A percentile compares a stretch with the other conserved stretches of the same genome.
phyloP scores from a whole-genome alignment of 2,888 invertebrate genomes.

The Rhagonycha lutea region DNA sequence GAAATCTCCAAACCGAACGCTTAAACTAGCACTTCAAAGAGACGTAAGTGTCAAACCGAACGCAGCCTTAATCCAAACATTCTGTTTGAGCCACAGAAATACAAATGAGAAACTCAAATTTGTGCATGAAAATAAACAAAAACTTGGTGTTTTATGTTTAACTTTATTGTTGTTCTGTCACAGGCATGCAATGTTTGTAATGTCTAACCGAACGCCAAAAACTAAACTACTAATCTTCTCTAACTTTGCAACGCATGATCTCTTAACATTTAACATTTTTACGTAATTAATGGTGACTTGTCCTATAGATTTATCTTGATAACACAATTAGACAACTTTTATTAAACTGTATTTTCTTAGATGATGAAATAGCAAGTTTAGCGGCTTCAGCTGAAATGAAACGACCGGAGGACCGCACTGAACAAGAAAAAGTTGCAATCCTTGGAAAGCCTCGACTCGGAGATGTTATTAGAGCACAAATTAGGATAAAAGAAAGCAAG shows the following conservation, averaged over 20 bases:
- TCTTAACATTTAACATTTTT: background rate
- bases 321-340: background rate
- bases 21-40: background rate
- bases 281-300: background rate
- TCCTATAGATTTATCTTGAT: background rate
- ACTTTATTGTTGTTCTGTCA: background rate
- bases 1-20: background rate
- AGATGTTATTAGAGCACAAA: constrained; percentile 81
- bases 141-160: background rate
- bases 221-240: background rate
- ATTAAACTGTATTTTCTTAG: constrained; percentile 22
- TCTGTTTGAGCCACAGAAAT: too few species aligned
- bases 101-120: background rate
- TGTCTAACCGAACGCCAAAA: background rate
- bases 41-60: too few species aligned
- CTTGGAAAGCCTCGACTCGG: constrained; percentile 92
- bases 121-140: background rate
- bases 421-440: constrained; percentile 84
- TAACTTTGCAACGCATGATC: background rate
- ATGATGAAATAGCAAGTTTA: constrained; percentile 65
- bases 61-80: too few species aligned
- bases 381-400: constrained; percentile 69
- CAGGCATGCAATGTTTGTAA: background rate
- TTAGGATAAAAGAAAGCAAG: constrained; percentile 95
- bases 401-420: constrained; percentile 69